Conservation (phyloP, 2,888 invertebrate genomes). For the Tipula helvola region DNA sequence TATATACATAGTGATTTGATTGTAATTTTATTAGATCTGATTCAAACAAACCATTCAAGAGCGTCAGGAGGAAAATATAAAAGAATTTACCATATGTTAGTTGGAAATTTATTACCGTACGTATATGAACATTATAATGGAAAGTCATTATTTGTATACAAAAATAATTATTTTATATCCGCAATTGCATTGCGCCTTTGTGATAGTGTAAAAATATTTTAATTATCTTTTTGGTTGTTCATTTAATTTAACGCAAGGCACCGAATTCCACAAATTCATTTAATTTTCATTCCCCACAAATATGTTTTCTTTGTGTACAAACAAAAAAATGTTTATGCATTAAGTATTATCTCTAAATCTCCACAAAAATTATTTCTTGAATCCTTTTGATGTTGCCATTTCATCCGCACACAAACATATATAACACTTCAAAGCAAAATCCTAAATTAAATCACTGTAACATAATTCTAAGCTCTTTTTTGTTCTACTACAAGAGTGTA, state of each 20-base stretch:
- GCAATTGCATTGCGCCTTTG: neutral
- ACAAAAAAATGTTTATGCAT: neutral
- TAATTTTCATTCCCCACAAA: neutral
- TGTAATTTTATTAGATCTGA: neutral
- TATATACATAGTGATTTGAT: neutral
- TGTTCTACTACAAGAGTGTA: neutral
- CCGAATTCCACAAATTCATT: neutral
- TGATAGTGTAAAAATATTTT: too few relatives aligned
- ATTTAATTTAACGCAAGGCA: too few relatives aligned
- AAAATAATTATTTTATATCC: neutral
- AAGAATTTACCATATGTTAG: neutral
- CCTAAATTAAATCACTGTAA: neutral
- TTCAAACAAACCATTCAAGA: neutral
- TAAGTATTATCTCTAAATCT: neutral
- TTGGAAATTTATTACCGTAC: neutral
- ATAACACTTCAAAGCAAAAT: neutral
- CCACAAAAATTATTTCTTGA: too few relatives aligned
- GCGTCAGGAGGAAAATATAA: neutral
- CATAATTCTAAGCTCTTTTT: neutral
- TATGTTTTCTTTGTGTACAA: neutral
- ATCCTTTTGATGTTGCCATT: neutral
- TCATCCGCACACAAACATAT: neutral
- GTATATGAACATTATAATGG: neutral
- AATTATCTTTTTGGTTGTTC: too few relatives aligned
- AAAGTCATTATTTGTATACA: neutral